These are phyloP conservation scores for Amblyopsis rosae DNA, from an alignment of 2,113 vertebrate species.

Conservation along the genomic window DNA sequence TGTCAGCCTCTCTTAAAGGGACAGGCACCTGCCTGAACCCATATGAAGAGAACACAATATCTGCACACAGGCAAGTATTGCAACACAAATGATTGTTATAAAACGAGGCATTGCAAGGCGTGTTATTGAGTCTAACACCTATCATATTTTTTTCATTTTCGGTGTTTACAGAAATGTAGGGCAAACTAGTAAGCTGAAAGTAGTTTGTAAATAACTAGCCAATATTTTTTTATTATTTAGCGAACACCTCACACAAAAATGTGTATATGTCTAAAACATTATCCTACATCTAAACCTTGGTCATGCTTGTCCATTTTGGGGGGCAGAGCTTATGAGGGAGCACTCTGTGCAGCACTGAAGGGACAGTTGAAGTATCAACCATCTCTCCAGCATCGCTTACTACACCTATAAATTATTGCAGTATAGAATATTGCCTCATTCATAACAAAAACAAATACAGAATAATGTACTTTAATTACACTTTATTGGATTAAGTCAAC, in stretches of 20 bases:
- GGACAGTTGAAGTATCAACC: too few species aligned
- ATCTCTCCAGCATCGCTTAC: too few species aligned
- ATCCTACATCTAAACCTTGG: too few species aligned
- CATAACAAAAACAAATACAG: conserved; percentile 25
- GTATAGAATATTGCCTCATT: conserved; percentile 33
- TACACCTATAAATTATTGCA: conserved; percentile 6
- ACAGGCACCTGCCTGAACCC: conserved; percentile 24
- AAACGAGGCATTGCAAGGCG: too few species aligned
- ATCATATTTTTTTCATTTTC: too few species aligned
- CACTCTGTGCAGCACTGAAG: too few species aligned
- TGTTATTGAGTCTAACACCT: not conserved
- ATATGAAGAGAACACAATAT: conserved; percentile 11
- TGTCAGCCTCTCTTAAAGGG: conserved; percentile 33
- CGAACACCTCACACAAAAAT: too few species aligned
- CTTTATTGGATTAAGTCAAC: conserved; percentile 49
- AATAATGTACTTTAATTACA: conserved; percentile 26
- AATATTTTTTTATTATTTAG: too few species aligned
- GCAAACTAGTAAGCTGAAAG: not conserved
- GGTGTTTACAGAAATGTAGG: not conserved
- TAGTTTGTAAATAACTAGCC: too few species aligned
- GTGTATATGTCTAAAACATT: too few species aligned
- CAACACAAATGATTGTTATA: conserved; percentile 6
- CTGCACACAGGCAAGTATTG: conserved; percentile 12
- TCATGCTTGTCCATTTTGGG: too few species aligned
- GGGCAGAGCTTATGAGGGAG: too few species aligned